A percentile compares a stretch with the other conserved stretches of the same genome.
Conservation (phyloP, 2,888 invertebrate species). For the Steinernema carpocapsae region DNA sequence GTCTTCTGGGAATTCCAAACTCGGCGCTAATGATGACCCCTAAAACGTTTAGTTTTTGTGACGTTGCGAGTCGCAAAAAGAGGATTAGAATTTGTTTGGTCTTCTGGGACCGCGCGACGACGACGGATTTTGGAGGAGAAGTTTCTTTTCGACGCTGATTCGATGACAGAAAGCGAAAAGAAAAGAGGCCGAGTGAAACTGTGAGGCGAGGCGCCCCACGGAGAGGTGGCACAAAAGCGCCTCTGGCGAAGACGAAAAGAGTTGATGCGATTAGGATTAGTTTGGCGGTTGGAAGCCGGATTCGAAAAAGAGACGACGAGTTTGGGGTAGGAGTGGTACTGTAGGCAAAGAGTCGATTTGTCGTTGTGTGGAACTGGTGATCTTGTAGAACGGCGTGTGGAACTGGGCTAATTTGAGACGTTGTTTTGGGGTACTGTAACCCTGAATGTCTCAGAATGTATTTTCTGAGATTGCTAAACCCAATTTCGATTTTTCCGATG, state of each 20-base stretch:
- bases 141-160: not conserved
- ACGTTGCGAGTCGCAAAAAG: not conserved
- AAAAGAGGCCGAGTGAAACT: slow-evolving; percentile 27
- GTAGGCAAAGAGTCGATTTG: not conserved
- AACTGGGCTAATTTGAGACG: not conserved
- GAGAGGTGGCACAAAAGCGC: slow-evolving; percentile 29
- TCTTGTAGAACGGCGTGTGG: not conserved
- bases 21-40: slow-evolving; percentile 2
- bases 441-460: not conserved
- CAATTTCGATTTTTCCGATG: not conserved
- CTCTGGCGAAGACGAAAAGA: slow-evolving; percentile 12
- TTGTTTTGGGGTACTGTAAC: not conserved
- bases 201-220: slow-evolving; percentile 24
- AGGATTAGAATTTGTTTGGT: not conserved
- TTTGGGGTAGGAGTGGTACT: not conserved
- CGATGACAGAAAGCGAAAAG: not conserved
- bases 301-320: slow-evolving; percentile 7
- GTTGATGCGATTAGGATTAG: slow-evolving; percentile 23
- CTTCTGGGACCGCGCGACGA: not conserved
- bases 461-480: not conserved
- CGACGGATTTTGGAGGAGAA: not conserved
- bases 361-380: not conserved
- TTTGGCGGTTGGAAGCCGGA: slow-evolving; percentile 16
- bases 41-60: not conserved
- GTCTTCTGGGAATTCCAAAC: no score